Percentiles rank a stretch among this genome's conserved stretches.
Evolutionary conservation across 2,113 vertebrate genomes (phyloP).

Genomic region (Cyanoramphus novaezelandiae): DNA sequence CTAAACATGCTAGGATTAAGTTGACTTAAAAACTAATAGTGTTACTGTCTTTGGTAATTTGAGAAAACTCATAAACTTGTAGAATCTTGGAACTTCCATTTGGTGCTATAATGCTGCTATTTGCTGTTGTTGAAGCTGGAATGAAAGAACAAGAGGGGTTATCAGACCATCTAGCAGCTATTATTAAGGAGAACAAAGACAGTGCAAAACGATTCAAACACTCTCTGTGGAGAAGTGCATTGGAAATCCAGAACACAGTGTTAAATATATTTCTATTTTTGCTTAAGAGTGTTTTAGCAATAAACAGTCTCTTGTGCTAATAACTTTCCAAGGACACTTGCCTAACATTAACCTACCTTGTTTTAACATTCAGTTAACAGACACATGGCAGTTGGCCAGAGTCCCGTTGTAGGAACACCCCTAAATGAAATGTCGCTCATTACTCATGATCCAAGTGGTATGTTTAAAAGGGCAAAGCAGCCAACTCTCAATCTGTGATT

Average conservation of each 20-base stretch:
- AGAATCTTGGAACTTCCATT: background rate
- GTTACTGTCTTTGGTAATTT: background rate
- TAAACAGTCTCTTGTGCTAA: constrained; percentile 59
- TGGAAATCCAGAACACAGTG: constrained; percentile 20
- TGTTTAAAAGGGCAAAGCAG: constrained; percentile 28
- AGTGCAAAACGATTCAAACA: constrained; percentile 1
- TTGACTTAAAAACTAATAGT: background rate
- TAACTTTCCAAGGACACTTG: constrained; percentile 67
- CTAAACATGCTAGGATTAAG: background rate
- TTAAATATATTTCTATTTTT: constrained; percentile 68
- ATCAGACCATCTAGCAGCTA: background rate
- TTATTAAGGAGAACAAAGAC: constrained; percentile 18
- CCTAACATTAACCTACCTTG: constrained; percentile 60
- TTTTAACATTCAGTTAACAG: constrained; percentile 68
- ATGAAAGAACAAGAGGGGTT: background rate
- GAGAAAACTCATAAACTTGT: background rate
- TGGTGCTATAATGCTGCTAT: background rate
- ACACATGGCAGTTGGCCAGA: constrained; percentile 55
- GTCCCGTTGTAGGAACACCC: constrained; percentile 37
- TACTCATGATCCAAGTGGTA: constrained; percentile 51
- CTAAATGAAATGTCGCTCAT: constrained; percentile 60
- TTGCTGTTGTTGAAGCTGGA: background rate
- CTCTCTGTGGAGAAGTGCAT: background rate
- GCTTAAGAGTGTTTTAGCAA: constrained; percentile 58
- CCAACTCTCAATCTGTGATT: constrained; percentile 39